Evolutionary conservation across 2,113 vertebrate genomes (phyloP).

Genomic region (Hucho hucho): DNA sequence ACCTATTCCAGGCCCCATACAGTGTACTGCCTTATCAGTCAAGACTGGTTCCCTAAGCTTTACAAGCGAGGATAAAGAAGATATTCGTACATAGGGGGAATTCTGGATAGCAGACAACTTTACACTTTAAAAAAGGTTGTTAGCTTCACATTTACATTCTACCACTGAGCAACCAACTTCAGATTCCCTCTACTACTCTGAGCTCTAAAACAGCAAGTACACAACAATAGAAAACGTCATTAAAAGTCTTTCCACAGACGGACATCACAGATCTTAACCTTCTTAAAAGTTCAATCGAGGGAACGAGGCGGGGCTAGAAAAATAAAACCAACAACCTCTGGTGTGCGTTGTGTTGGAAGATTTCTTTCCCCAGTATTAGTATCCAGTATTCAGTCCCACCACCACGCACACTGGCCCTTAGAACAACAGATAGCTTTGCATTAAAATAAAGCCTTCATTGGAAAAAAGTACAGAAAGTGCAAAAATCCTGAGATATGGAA

Average conservation of each 20-base stretch:
- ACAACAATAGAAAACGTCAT: not conserved
- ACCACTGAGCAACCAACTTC: constrained; percentile 25
- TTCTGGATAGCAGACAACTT: not conserved
- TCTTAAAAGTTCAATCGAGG: constrained; percentile 27
- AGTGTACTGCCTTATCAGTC: no score
- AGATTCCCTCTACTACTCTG: constrained; percentile 22
- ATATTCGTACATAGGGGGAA: not conserved
- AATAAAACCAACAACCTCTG: constrained; percentile 50
- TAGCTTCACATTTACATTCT: constrained; percentile 20
- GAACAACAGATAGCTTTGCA: constrained; percentile 37
- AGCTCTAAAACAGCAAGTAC: constrained; percentile 36
- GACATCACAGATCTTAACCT: constrained; percentile 29
- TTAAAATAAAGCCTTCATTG: constrained; percentile 52
- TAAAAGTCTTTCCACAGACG: constrained; percentile 9
- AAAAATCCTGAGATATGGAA: constrained; percentile 74
- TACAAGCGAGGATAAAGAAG: not conserved
- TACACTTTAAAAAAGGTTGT: constrained; percentile 8
- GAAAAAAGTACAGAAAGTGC: constrained; percentile 60
- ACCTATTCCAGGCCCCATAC: no score
- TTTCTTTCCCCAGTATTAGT: constrained; percentile 23
- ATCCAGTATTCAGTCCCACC: constrained; percentile 12
- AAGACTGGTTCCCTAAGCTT: no score
- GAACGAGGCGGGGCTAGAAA: constrained; percentile 3
- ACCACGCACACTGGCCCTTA: constrained; percentile 9
- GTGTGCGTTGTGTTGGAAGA: constrained; percentile 53